These are phyloP conservation scores for Oceanites oceanicus DNA, from an alignment of 2,113 vertebrate species.

Conservation along the genomic window DNA sequence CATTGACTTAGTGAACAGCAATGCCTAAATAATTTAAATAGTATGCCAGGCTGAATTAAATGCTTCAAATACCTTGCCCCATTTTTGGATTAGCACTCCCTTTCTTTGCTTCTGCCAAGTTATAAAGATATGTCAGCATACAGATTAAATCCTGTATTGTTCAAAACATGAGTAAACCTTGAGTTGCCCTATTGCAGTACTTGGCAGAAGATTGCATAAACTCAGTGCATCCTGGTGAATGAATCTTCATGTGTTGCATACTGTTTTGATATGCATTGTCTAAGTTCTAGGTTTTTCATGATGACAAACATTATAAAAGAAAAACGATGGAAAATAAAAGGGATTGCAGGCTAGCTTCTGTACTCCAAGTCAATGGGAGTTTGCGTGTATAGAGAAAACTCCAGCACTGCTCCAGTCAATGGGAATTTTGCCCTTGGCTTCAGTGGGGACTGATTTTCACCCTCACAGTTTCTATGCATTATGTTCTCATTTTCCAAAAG, in stretches of 20 bases:
- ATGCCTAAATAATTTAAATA: not conserved
- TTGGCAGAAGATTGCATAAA: not conserved
- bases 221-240: not conserved
- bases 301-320: not conserved
- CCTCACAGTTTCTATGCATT: not conserved
- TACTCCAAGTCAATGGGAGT: not conserved
- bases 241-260: not conserved
- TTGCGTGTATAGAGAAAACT: not conserved
- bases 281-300: not conserved
- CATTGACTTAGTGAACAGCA: not conserved
- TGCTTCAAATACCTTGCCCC: not conserved
- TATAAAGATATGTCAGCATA: not conserved
- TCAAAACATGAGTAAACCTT: not conserved
- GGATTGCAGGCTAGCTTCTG: not conserved
- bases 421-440: slow-evolving; percentile 1
- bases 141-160: not conserved
- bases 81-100: not conserved
- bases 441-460: not conserved
- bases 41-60: not conserved
- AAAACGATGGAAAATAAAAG: not conserved
- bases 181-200: not conserved
- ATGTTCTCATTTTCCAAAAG: not conserved
- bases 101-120: not conserved
- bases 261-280: not conserved
- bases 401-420: not conserved